phyloP scores from a whole-genome alignment of 2,797 vertebrate genomes.

The Argyrosomus regius region DNA sequence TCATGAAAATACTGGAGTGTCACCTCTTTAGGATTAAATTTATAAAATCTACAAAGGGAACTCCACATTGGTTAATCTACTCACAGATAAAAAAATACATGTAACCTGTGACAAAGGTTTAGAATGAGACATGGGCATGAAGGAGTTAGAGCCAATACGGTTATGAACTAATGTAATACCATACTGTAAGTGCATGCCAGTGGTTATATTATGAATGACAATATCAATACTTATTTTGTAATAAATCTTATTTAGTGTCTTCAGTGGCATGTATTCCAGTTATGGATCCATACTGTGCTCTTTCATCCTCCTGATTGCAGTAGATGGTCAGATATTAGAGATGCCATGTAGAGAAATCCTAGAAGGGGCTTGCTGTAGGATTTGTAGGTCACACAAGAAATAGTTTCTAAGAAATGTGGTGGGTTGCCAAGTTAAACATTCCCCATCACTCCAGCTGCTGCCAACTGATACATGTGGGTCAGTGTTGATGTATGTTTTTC shows the following conservation, averaged over 20 bases:
- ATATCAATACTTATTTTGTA: background rate
- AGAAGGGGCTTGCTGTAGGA: background rate
- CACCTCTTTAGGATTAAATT: background rate
- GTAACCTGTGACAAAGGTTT: background rate
- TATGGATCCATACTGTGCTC: background rate
- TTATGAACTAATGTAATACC: background rate
- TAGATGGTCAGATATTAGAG: background rate
- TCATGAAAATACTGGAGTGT: background rate
- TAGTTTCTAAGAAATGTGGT: slow-evolving; percentile 1
- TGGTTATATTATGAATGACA: background rate
- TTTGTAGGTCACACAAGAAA: slow-evolving; percentile 28
- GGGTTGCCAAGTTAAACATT: slow-evolving; percentile 45
- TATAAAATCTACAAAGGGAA: background rate
- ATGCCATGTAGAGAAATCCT: slow-evolving; percentile 3
- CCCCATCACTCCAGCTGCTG: slow-evolving; percentile 38
- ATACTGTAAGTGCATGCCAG: background rate
- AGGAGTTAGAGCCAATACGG: background rate
- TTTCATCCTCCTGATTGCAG: background rate
- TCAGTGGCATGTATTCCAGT: background rate
- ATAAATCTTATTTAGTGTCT: background rate
- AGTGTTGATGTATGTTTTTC: background rate
- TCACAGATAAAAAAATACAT: background rate
- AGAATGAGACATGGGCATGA: background rate
- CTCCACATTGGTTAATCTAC: background rate
- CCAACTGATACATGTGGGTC: slow-evolving; percentile 26